Evolutionary conservation across 64 coral and sea anemone genomes (phyloP).

Genomic region (Dendrophyllia cribrosa): DNA sequence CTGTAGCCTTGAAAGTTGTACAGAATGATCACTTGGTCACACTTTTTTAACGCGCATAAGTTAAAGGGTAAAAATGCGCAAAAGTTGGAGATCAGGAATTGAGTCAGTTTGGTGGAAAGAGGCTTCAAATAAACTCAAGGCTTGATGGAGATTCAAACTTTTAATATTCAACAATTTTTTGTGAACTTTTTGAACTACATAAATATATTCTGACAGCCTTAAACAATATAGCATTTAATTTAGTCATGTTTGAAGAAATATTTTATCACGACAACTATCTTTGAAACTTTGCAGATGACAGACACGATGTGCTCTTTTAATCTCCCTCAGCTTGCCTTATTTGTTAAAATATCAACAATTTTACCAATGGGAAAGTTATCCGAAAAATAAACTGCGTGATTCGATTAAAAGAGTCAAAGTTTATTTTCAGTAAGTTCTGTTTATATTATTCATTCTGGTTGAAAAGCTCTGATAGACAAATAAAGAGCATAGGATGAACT

Average conservation of each 20-base stretch:
- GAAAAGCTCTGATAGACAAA: too few species aligned
- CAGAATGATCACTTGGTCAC: too few species aligned
- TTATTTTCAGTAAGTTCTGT: too few species aligned
- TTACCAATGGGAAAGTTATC: background rate
- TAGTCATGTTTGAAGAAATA: conserved; percentile 14
- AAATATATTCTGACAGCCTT: conserved; percentile 33
- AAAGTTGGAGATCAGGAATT: too few species aligned
- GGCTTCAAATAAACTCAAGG: background rate
- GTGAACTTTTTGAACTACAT: conserved; percentile 28
- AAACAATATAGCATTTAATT: conserved; percentile 31
- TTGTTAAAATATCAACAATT: background rate
- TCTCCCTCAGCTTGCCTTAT: background rate
- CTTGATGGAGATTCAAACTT: background rate
- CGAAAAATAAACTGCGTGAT: too few species aligned
- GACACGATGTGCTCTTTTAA: background rate
- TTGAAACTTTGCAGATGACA: background rate
- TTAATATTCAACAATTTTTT: conserved; percentile 27
- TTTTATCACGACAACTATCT: background rate
- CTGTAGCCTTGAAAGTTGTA: too few species aligned
- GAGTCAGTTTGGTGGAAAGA: background rate
- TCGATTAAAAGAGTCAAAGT: background rate
- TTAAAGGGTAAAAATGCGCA: too few species aligned
- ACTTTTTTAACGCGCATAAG: too few species aligned
- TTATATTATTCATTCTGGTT: too few species aligned
- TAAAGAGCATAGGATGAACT: too few species aligned